Conservation (phyloP, 2,113 vertebrate genomes). For the Choloepus hoffmanni region DNA sequence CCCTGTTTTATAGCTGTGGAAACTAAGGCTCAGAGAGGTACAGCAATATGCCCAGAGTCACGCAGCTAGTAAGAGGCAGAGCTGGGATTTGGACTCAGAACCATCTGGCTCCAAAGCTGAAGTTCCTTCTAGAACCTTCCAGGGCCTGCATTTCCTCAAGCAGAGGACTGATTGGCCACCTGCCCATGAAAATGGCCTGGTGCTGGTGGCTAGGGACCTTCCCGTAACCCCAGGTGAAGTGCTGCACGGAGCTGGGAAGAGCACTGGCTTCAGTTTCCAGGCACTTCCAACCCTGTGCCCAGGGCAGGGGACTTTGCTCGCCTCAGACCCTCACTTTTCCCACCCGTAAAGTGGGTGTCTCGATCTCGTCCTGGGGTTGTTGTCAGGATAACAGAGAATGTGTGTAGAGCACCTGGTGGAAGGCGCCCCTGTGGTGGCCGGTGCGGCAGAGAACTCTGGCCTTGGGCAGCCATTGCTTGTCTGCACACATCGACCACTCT, state of each 20-base stretch:
- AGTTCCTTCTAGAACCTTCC: not conserved
- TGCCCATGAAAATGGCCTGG: not conserved
- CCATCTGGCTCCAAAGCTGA: too few species aligned
- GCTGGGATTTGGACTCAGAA: not conserved
- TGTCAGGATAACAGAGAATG: rapidly evolving
- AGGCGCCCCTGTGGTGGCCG: not conserved
- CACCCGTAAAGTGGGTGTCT: too few species aligned
- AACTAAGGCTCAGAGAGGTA: not conserved
- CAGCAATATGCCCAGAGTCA: not conserved
- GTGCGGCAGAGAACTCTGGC: not conserved
- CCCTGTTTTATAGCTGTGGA: not conserved
- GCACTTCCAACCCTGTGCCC: not conserved
- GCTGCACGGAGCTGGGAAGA: rapidly evolving
- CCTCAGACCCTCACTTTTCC: not conserved
- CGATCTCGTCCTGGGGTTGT: not conserved
- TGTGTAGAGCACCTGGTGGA: rapidly evolving
- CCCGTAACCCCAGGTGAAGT: rapidly evolving
- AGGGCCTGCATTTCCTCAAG: not conserved
- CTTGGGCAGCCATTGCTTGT: not conserved
- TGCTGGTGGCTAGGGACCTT: rapidly evolving
- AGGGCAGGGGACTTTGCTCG: not conserved
- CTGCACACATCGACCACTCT: not conserved
- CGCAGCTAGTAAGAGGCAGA: not conserved
- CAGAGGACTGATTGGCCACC: not conserved
- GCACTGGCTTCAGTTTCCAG: not conserved